phyloP scores from a whole-genome alignment of 2,888 invertebrate species.

The Drosophila monieri region DNA sequence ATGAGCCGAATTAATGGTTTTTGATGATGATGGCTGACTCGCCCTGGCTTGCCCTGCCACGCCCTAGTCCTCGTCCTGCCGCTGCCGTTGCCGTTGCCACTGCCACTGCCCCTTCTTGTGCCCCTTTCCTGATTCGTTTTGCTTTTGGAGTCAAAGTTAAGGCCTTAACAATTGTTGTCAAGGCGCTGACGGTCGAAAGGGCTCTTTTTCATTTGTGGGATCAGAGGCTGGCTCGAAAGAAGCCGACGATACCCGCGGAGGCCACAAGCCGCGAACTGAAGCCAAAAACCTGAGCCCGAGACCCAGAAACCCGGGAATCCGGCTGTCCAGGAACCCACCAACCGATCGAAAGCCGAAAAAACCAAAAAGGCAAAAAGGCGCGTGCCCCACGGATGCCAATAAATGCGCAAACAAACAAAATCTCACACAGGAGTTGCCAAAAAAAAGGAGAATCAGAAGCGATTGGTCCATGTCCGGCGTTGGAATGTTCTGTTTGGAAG shows the following conservation, averaged over 20 bases:
- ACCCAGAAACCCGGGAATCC: background rate
- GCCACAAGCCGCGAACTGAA: constrained; percentile 6
- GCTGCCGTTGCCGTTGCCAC: background rate
- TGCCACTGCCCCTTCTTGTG: background rate
- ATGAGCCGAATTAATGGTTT: constrained; percentile 72
- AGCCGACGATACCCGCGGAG: constrained; percentile 15
- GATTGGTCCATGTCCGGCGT: constrained; percentile 2
- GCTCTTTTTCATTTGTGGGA: constrained; percentile 9
- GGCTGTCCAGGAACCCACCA: background rate
- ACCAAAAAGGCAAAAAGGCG: constrained; percentile 20
- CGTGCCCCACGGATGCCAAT: constrained; percentile 44
- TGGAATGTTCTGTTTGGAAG: constrained; percentile 19
- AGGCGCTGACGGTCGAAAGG: constrained; percentile 23
- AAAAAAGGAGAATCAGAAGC: background rate
- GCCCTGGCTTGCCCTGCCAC: constrained; percentile 30
- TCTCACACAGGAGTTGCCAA: constrained; percentile 9
- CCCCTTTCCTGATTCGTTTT: background rate
- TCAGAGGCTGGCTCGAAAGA: constrained; percentile 30
- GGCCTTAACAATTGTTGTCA: constrained; percentile 30
- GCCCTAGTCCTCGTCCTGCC: background rate
- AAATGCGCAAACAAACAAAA: constrained; percentile 34
- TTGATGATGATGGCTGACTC: constrained; percentile 64
- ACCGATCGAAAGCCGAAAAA: background rate
- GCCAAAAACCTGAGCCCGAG: background rate
- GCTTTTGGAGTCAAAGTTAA: constrained; percentile 2